phyloP scores from a whole-genome alignment of 2,888 invertebrate species.

The Melanchra persicariae region DNA sequence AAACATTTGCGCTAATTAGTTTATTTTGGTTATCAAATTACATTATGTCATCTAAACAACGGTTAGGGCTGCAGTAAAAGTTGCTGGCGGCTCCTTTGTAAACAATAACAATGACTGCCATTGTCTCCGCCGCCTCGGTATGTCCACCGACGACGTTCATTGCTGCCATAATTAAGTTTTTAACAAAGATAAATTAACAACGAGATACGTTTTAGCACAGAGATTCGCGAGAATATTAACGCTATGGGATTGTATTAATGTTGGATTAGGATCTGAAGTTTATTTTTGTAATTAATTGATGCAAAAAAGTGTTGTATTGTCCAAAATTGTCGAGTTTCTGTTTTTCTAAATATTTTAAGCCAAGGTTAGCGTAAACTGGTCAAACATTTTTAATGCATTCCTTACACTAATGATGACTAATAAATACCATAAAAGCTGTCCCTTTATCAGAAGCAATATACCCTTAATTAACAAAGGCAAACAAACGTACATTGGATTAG shows the following conservation, averaged over 20 bases:
- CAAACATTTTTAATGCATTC: not conserved
- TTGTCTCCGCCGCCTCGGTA: slow-evolving; percentile 65
- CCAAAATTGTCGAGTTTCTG: not conserved
- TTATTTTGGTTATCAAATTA: slow-evolving; percentile 62
- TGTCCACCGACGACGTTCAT: slow-evolving; percentile 69
- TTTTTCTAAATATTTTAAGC: not conserved
- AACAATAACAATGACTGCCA: slow-evolving; percentile 70
- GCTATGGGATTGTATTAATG: slow-evolving; percentile 18
- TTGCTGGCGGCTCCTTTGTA: slow-evolving; percentile 61
- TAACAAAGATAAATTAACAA: slow-evolving; percentile 75
- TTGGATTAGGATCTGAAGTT: slow-evolving; percentile 14
- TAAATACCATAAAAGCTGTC: not conserved
- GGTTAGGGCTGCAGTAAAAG: slow-evolving; percentile 61
- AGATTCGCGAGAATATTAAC: slow-evolving; percentile 51
- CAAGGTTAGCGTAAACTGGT: too few relatives aligned
- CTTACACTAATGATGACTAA: too few relatives aligned
- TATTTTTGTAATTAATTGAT: not conserved
- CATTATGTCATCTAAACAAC: slow-evolving; percentile 61
- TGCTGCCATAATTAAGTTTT: slow-evolving; percentile 75
- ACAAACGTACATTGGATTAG: too few relatives aligned
- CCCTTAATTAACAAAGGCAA: too few relatives aligned
- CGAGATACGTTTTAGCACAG: slow-evolving; percentile 67
- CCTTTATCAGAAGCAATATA: not conserved
- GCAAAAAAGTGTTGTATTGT: not conserved
- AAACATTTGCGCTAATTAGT: slow-evolving; percentile 50